Evolutionary conservation across 2,113 vertebrate species (phyloP), one percentile per base, ranked within the genome.

Genomic region (Callaeas wilsoni): DNA sequence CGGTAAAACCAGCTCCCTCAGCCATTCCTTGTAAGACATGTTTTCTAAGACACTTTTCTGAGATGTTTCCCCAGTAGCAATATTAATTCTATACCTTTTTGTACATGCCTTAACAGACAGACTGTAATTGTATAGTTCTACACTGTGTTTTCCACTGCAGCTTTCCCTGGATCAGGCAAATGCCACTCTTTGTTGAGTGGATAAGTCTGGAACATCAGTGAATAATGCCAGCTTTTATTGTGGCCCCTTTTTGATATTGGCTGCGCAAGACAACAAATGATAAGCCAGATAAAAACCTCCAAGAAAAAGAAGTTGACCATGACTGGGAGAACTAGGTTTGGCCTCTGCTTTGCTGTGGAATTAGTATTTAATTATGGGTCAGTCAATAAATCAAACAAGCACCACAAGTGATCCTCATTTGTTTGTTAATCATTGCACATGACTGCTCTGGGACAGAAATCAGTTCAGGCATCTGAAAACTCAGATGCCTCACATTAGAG

Each of bases 401-500:
- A 71, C 60, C 1, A 1, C 47, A 44, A 94, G 37, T 56, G 44
- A 87, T 81, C 73, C 44, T 78, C 60, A 42, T 79, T 63, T 84
- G 69, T 71, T 41, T 64, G 41, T 75, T 81, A 82, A 53, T 93
- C 65, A 57, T 75, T 76, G 49, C 1, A 29, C 87, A 64, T 94
- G 87, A 84, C 84, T 94, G 89, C 65, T 64, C 87, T 35, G 27
- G 46, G 77, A 59, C 9, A 78, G 77, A 73, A 93, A 89, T 93
- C 63, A 49, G 81, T 67, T 84, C 94, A 94, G 84, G 86, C 91
- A 94, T 93, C 93, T 92, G 84, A 84, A 92, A 93, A 71, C 62
- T 74, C 60, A 78, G 20, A 84, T 62, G 68, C 67, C 59, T 94
- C 71, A 25, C 42, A 76, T 73, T 62, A 76, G 75, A 76, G 53